These are phyloP conservation scores for Holothuria glaberrima DNA, from an alignment of 35 echinoderm and acorn worm species.

Conservation along the genomic window DNA sequence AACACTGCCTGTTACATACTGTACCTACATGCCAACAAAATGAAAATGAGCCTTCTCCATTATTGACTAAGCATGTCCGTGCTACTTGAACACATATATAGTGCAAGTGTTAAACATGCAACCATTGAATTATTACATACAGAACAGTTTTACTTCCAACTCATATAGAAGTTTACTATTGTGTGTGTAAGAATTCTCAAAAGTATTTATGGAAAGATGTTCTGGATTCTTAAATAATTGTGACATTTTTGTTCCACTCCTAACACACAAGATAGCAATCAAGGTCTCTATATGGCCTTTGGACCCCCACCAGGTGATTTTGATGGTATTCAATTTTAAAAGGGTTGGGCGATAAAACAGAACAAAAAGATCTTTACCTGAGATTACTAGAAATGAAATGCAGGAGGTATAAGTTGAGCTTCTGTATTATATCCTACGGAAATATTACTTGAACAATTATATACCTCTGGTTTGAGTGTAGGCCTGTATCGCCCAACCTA, in stretches of 20 bases:
- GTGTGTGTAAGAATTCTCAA: background rate
- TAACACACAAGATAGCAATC: conserved; percentile 19
- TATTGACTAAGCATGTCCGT: no score
- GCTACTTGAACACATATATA: background rate
- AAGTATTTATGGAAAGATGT: background rate
- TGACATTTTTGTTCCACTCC: conserved; percentile 1
- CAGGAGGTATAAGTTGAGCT: no score
- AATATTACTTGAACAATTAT: no score
- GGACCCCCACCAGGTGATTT: conserved; percentile 54
- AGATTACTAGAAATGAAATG: no score
- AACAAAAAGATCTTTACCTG: background rate
- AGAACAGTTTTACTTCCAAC: background rate
- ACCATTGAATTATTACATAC: background rate
- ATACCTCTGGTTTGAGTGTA: no score
- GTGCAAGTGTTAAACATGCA: no score
- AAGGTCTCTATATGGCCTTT: conserved; percentile 46
- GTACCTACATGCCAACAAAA: background rate
- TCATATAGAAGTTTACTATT: background rate
- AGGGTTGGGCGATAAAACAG: background rate
- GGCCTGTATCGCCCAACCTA: no score
- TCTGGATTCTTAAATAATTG: background rate
- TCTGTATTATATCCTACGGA: no score
- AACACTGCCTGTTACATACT: no score
- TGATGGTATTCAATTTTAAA: background rate
- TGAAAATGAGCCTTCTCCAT: no score